Base-by-base conservation (phyloP, 1,140 invertebrate genomes). In the Sycophila sp. region DNA sequence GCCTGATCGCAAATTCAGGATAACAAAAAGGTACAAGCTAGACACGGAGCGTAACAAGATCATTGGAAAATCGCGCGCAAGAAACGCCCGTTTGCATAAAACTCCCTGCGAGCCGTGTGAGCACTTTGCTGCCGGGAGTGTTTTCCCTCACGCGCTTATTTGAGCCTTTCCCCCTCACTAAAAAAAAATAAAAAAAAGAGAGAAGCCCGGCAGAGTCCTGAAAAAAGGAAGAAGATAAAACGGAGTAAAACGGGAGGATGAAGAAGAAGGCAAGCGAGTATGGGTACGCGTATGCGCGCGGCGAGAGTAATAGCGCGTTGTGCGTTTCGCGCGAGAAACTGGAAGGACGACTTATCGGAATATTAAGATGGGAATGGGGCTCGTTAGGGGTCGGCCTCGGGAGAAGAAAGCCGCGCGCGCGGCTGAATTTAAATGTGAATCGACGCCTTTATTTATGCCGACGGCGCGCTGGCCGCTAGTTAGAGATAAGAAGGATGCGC, bases 291-390 rank as follows among this genome's bases (percentile, higher is more conserved):
- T n/a, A n/a, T n/a, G 42, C 63, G 67, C 72, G 67, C n/a, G n/a
- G n/a, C 51, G n/a, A 15, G 34, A 34, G 47, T 17, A 45, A 6
- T 28, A 45, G 15, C 64, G 53, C 71, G 58, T 32, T 56, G 64
- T 45, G 19, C 32, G 40, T 73, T 69, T 53, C 49, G 59, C 30
- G 17, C 45, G 49, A 49, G 53, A 70, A 55, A 60, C 56, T 65
- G 62, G 53, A 71, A 59, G 53, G 40, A 47, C 69, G 47, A 64
- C 55, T 71, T 71, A 71, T 71, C 62, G 69, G 62, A 71, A 71
- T 71, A 71, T 66, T 71, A 66, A 66, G 64, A 66, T 71, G 69
- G 69, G 62, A 71, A 71, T 71, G 30, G 69, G 15, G 53, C 69
- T 71, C 69, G 69, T 71, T 71, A 71, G 62, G 34, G 17, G 15